These are phyloP conservation scores for Myopa testacea DNA, from an alignment of 2,888 invertebrate species.

Conservation along the genomic window DNA sequence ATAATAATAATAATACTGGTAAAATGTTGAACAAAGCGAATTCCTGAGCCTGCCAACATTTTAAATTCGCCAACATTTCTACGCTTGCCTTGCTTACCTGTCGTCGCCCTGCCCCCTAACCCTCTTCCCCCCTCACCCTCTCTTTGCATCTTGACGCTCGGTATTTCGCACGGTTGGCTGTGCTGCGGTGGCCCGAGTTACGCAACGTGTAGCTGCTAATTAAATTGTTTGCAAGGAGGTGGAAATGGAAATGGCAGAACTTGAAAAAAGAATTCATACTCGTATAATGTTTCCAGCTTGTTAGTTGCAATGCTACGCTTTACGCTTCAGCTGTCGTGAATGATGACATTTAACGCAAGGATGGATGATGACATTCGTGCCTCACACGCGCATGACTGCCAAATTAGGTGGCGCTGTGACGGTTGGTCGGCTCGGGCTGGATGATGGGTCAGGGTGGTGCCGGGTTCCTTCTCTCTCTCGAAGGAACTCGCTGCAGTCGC, in stretches of 20 bases:
- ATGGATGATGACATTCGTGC: slow-evolving; percentile 20
- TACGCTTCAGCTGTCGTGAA: slow-evolving; percentile 25
- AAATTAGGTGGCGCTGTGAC: slow-evolving; percentile 13
- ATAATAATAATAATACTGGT: not conserved
- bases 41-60: slow-evolving; percentile 17
- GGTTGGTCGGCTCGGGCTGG: not conserved
- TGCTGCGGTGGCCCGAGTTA: slow-evolving; percentile 18
- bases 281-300: slow-evolving; percentile 29
- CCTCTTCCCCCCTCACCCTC: too few relatives aligned
- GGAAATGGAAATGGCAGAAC: slow-evolving; percentile 27
- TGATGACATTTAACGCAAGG: slow-evolving; percentile 36
- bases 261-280: not conserved
- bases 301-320: slow-evolving; percentile 28
- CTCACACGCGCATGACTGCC: slow-evolving; percentile 26
- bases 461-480: not conserved
- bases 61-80: slow-evolving; percentile 8
- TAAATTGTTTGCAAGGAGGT: slow-evolving; percentile 31
- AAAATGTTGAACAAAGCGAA: slow-evolving; percentile 17
- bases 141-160: too few relatives aligned
- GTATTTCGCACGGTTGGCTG: slow-evolving; percentile 17
- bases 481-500: too few relatives aligned
- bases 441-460: not conserved
- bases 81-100: slow-evolving; percentile 15
- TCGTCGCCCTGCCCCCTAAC: not conserved
- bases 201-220: slow-evolving; percentile 31